phyloP scores from a whole-genome alignment of 1,140 invertebrate genomes.

The Drosophila lowei region DNA sequence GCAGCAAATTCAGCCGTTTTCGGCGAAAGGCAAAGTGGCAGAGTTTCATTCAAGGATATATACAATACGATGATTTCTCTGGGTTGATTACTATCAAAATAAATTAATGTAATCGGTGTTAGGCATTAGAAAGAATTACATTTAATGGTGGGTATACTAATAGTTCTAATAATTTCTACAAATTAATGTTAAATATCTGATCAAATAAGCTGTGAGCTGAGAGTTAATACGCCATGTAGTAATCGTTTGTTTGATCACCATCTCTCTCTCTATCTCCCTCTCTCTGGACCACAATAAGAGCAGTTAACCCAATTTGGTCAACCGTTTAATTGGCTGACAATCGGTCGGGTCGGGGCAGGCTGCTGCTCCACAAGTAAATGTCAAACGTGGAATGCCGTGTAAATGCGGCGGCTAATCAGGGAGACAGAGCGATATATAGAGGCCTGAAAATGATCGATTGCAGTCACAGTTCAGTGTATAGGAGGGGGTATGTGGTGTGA shows the following conservation, averaged over 20 bases:
- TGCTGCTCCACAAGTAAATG: slow-evolving; percentile 35
- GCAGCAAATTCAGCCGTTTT: too few species aligned
- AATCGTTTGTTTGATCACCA: slow-evolving; percentile 9
- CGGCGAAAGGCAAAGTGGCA: neutral
- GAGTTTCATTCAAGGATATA: neutral
- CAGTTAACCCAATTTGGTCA: slow-evolving; percentile 61
- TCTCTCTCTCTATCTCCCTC: neutral
- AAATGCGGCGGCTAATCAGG: slow-evolving; percentile 75
- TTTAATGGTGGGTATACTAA: too few species aligned
- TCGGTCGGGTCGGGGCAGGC: neutral
- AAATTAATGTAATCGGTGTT: too few species aligned
- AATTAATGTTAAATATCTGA: too few species aligned
- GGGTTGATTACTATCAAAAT: too few species aligned
- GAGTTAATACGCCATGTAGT: slow-evolving; percentile 1
- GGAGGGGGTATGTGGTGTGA: slow-evolving; percentile 16
- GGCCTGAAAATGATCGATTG: slow-evolving; percentile 55
- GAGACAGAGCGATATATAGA: slow-evolving; percentile 4
- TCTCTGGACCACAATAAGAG: slow-evolving; percentile 18
- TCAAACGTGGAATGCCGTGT: slow-evolving; percentile 66
- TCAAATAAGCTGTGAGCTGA: neutral
- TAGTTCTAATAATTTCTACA: too few species aligned
- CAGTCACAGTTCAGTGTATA: slow-evolving; percentile 6
- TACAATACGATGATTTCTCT: too few species aligned
- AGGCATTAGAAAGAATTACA: too few species aligned
- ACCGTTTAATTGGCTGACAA: slow-evolving; percentile 73